Conservation (phyloP, 2,797 vertebrate species). For the Sebastes iracundus region DNA sequence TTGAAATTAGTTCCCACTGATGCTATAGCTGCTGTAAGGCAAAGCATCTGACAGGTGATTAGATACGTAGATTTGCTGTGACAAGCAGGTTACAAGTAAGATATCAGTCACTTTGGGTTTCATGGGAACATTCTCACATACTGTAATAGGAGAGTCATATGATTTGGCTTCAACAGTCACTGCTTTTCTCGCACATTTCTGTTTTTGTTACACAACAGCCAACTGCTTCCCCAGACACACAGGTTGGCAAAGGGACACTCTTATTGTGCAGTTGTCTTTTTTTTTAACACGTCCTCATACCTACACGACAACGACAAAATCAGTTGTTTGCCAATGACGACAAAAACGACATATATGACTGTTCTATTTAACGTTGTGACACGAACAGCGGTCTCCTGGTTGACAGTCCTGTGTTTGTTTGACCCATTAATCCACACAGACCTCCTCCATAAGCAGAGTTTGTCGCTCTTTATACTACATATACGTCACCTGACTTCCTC, state of each 20-base stretch:
- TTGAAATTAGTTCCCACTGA: neutral
- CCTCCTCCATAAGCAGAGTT: neutral
- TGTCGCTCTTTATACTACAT: accelerated
- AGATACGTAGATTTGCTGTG: neutral
- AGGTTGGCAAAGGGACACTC: neutral
- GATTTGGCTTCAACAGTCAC: neutral
- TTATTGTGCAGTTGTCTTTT: neutral
- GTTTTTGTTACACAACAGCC: conserved; percentile 33
- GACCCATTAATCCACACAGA: neutral
- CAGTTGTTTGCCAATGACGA: accelerated
- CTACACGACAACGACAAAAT: neutral
- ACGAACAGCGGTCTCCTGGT: neutral
- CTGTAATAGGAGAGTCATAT: neutral
- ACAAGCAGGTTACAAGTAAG: neutral
- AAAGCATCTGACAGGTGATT: neutral
- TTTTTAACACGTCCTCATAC: neutral
- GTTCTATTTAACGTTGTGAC: neutral
- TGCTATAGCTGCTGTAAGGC: neutral
- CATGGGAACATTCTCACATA: neutral
- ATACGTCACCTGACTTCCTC: too few species aligned
- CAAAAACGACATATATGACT: neutral
- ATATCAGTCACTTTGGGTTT: neutral
- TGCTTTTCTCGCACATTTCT: conserved; percentile 12
- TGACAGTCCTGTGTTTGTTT: neutral
- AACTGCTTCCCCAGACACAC: conserved; percentile 24